Evolutionary conservation across 1,140 invertebrate genomes (phyloP).

Genomic region (Procambarus clarkii): DNA sequence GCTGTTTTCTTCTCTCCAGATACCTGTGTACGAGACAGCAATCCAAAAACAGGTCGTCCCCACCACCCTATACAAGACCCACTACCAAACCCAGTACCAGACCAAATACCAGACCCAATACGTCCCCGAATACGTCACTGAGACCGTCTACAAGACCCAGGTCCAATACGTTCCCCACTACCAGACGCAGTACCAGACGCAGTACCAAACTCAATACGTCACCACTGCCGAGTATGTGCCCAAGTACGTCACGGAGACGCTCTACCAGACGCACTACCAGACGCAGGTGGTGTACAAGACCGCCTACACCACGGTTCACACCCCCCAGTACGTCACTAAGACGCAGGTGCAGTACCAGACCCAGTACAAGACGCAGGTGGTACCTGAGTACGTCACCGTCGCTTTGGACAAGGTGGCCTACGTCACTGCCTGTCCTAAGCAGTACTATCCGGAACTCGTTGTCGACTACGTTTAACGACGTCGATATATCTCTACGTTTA

Average conservation of each 20-base stretch:
- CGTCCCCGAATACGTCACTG: slow-evolving; percentile 43
- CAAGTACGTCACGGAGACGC: slow-evolving; percentile 48
- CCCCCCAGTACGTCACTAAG: slow-evolving; percentile 39
- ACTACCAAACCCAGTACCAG: slow-evolving; percentile 40
- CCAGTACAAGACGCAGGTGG: slow-evolving; percentile 40
- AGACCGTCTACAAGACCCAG: slow-evolving; percentile 49
- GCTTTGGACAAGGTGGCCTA: slow-evolving; percentile 14
- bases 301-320: slow-evolving; percentile 32
- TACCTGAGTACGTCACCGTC: slow-evolving; percentile 47
- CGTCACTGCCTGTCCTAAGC: slow-evolving; percentile 46
- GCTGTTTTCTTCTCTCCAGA: not conserved
- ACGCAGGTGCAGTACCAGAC: slow-evolving; percentile 50
- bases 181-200: slow-evolving; percentile 46
- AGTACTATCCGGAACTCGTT: not conserved
- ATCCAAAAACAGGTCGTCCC: slow-evolving; percentile 27
- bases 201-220: slow-evolving; percentile 53
- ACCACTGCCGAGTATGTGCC: slow-evolving; percentile 33
- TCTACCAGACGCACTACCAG: slow-evolving; percentile 30
- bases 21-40: slow-evolving; percentile 35
- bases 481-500: too few species aligned
- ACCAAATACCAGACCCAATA: slow-evolving; percentile 43
- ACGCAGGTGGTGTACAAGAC: slow-evolving; percentile 39
- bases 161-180: slow-evolving; percentile 40
- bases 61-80: slow-evolving; percentile 40
- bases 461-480: too few species aligned